Evolutionary conservation across 2,113 vertebrate species (phyloP).

Genomic region (Paramisgurnus dabryanus): DNA sequence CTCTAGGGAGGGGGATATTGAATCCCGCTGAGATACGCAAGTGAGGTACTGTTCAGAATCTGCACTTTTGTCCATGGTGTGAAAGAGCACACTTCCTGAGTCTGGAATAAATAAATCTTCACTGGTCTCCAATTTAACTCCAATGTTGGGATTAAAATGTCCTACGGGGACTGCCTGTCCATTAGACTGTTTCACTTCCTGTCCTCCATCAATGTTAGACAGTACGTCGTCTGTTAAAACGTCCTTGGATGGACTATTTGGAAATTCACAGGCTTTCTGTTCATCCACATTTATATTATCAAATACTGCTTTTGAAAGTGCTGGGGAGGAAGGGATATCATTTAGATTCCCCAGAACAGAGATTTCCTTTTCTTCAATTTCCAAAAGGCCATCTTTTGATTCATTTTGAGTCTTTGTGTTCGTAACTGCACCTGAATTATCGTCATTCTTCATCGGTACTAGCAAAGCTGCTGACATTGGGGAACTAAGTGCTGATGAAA

Average conservation of each 20-base stretch:
- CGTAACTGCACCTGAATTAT: neutral
- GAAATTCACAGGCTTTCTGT: constrained; percentile 19
- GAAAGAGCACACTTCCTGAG: constrained; percentile 49
- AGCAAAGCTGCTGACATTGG: neutral
- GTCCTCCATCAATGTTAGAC: neutral
- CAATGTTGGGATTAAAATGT: neutral
- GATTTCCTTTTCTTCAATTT: neutral
- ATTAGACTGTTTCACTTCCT: neutral
- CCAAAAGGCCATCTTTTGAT: neutral
- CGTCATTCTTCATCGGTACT: neutral
- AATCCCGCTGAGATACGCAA: constrained; percentile 56
- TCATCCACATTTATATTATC: neutral
- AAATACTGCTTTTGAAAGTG: neutral
- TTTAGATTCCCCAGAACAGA: constrained; percentile 34
- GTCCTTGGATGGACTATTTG: constrained; percentile 56
- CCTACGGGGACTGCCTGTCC: neutral
- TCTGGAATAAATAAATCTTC: neutral
- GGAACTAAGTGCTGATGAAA: neutral
- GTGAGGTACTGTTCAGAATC: constrained; percentile 69
- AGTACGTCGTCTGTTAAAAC: neutral
- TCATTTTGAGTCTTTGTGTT: constrained; percentile 17
- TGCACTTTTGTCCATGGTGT: constrained; percentile 52
- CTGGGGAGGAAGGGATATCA: constrained; percentile 59
- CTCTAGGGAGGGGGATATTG: constrained; percentile 50
- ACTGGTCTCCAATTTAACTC: neutral